phyloP scores from a whole-genome alignment of 2,113 vertebrate genomes.

The Eleginops maclovinus region DNA sequence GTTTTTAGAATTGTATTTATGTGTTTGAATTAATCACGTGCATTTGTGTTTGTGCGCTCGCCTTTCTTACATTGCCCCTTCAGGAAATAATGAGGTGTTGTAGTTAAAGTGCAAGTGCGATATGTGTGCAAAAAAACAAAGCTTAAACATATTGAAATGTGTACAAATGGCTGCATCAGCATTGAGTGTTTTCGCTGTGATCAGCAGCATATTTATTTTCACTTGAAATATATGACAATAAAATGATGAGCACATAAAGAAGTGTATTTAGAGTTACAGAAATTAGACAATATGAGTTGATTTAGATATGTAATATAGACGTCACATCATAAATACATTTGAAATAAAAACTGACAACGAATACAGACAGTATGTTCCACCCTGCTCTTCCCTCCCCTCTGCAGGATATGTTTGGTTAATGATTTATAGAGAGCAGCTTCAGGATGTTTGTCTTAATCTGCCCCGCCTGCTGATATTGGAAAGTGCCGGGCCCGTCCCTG shows the following conservation, averaged over 20 bases:
- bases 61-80: neutral
- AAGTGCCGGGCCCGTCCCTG: neutral
- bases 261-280: too few relatives aligned
- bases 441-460: constrained; percentile 17
- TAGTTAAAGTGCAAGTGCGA: neutral
- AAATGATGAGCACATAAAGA: neutral
- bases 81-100: neutral
- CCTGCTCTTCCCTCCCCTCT: too few relatives aligned
- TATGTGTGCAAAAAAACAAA: neutral
- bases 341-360: too few relatives aligned
- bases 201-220: too few relatives aligned
- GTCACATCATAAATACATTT: too few relatives aligned
- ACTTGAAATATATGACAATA: neutral
- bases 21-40: neutral
- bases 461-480: constrained; percentile 22
- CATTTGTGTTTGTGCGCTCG: neutral
- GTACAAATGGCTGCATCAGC: neutral
- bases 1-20: neutral
- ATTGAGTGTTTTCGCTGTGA: too few relatives aligned
- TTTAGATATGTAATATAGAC: too few relatives aligned
- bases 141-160: neutral
- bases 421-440: constrained; percentile 6
- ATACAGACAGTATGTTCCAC: too few relatives aligned
- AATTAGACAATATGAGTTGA: too few relatives aligned
- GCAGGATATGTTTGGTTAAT: constrained; percentile 11